Evolutionary conservation across 2,888 invertebrate genomes (phyloP).

Genomic region (Eristalis tenax): DNA sequence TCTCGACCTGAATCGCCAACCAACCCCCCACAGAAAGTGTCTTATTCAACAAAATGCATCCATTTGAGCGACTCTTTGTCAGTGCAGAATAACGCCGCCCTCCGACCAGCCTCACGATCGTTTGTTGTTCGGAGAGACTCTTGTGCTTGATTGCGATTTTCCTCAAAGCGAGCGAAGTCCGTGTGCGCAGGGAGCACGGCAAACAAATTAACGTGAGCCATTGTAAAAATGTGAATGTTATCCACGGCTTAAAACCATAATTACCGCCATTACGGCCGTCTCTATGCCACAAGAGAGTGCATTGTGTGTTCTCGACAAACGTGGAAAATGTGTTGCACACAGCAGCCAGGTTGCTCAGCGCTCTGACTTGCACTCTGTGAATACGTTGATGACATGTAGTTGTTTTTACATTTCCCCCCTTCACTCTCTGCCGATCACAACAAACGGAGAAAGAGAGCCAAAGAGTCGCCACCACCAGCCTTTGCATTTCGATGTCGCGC

Average conservation of each 20-base stretch:
- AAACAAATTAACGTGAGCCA: no score
- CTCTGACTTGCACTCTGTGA: slow-evolving; percentile 27
- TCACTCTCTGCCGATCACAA: slow-evolving; percentile 31
- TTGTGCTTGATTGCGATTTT: slow-evolving; percentile 32
- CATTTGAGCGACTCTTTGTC: slow-evolving; percentile 55
- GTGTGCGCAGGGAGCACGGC: slow-evolving; percentile 14
- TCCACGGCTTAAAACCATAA: slow-evolving; percentile 55
- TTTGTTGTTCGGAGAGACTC: slow-evolving; percentile 39
- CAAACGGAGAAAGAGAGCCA: slow-evolving; percentile 6
- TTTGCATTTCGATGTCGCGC: slow-evolving; percentile 10
- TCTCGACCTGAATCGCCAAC: slow-evolving; percentile 22
- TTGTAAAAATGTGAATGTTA: slow-evolving; percentile 65
- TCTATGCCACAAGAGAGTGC: slow-evolving; percentile 19
- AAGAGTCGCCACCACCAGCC: slow-evolving; percentile 17
- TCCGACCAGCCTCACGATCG: slow-evolving; percentile 27
- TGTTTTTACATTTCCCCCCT: slow-evolving; percentile 29
- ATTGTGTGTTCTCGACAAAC: slow-evolving; percentile 64
- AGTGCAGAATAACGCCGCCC: slow-evolving; percentile 26
- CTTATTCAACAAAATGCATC: slow-evolving; percentile 17
- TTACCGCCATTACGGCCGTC: slow-evolving; percentile 45
- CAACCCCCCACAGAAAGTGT: slow-evolving; percentile 12
- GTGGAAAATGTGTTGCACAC: slow-evolving; percentile 63
- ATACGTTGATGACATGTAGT: slow-evolving; percentile 52
- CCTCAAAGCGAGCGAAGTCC: background rate
- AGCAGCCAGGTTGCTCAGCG: background rate